Conservation (phyloP, 2,888 invertebrate species). For the Netelia fuscicornis region DNA sequence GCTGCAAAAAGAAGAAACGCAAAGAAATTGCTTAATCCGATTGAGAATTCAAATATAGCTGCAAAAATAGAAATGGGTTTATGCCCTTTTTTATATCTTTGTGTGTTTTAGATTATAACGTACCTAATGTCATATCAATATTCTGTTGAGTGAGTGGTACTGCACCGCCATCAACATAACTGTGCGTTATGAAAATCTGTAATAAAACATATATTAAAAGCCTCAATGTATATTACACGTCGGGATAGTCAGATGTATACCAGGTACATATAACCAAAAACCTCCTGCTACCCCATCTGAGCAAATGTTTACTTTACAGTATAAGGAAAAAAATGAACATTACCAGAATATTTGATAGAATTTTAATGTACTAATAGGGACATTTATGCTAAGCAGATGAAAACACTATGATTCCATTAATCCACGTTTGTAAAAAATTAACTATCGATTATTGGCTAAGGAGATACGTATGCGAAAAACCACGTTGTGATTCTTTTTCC, state of each 20-base stretch:
- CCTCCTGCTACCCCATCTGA: background rate
- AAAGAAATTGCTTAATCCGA: slow-evolving; percentile 10
- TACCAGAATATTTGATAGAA: background rate
- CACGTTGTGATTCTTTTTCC: too few relatives aligned
- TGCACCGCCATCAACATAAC: slow-evolving; percentile 93
- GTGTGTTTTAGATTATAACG: slow-evolving; percentile 77
- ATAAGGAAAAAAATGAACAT: background rate
- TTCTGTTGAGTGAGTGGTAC: slow-evolving; percentile 92
- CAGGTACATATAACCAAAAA: background rate
- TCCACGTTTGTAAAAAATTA: too few relatives aligned
- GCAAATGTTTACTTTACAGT: background rate
- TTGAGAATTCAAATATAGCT: background rate
- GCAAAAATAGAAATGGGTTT: background rate
- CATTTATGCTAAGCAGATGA: too few relatives aligned
- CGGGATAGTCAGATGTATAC: slow-evolving; percentile 10
- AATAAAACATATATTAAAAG: background rate
- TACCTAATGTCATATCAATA: slow-evolving; percentile 94
- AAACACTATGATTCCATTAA: too few relatives aligned
- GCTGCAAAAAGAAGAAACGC: slow-evolving; percentile 88
- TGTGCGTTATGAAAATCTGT: slow-evolving; percentile 83
- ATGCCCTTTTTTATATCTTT: background rate
- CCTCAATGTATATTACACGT: slow-evolving; percentile 2
- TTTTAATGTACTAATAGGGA: background rate
- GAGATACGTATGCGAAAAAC: too few relatives aligned
- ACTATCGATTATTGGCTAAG: too few relatives aligned